These are phyloP conservation scores for Eristalinus aeneus DNA, from an alignment of 2,888 invertebrate species.

Conservation along the genomic window DNA sequence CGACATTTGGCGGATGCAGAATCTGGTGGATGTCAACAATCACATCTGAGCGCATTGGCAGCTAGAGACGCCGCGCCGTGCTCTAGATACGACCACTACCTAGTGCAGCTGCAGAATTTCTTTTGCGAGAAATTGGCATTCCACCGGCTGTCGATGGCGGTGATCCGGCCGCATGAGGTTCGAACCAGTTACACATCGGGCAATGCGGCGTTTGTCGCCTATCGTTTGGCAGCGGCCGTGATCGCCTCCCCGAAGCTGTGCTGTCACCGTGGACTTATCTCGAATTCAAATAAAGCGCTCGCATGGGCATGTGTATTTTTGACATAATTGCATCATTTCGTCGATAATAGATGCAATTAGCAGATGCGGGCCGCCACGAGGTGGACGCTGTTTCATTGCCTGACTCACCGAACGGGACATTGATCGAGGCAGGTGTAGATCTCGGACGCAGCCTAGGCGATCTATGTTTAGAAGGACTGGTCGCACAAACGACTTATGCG, in stretches of 20 bases:
- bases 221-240: constrained; percentile 13
- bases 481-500: background rate
- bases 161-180: constrained; percentile 60
- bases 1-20: constrained; percentile 62
- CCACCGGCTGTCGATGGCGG: constrained; percentile 47
- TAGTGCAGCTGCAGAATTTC: constrained; percentile 66
- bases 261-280: background rate
- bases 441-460: background rate
- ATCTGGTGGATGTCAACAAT: constrained; percentile 63
- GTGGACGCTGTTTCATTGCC: background rate
- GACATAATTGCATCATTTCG: constrained; percentile 39
- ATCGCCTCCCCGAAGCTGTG: background rate
- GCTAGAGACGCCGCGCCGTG: constrained; percentile 31
- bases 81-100: constrained; percentile 53
- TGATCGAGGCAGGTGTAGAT: constrained; percentile 32
- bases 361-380: constrained; percentile 7
- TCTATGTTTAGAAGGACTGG: background rate
- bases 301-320: constrained; percentile 22
- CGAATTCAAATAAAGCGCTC: constrained; percentile 47
- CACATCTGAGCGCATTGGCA: constrained; percentile 46
- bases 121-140: constrained; percentile 66
- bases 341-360: constrained; percentile 45
- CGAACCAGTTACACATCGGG: constrained; percentile 65
- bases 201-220: constrained; percentile 17
- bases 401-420: background rate